Conservation (phyloP, 2,797 vertebrate species). For the Dryobates pubescens region DNA sequence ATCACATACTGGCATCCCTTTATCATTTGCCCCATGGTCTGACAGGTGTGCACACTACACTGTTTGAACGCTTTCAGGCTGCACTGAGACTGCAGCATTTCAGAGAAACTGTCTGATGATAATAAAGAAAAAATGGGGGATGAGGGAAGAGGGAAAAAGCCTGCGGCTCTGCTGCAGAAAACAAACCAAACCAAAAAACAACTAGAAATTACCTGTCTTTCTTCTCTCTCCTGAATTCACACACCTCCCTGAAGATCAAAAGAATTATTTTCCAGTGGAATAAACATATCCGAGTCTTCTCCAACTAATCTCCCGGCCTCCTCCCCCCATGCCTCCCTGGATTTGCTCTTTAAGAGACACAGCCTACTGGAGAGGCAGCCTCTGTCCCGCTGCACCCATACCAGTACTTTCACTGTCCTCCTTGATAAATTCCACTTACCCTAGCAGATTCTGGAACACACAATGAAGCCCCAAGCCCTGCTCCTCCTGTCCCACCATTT, state of each 20-base stretch:
- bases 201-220: conserved; percentile 54
- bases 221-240: conserved; percentile 47
- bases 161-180: background rate
- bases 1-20: conserved; percentile 4
- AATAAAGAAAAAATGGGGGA: background rate
- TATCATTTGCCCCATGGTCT: conserved; percentile 24
- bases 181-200: background rate
- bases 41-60: conserved; percentile 19
- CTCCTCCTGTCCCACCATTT: background rate
- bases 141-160: background rate
- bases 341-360: background rate
- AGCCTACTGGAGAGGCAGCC: background rate
- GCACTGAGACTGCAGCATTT: conserved; percentile 23
- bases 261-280: conserved; percentile 48
- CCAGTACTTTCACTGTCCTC: background rate
- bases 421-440: background rate
- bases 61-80: conserved; percentile 40
- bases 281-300: conserved; percentile 17
- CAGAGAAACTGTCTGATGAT: conserved; percentile 32
- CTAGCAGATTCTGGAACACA: background rate
- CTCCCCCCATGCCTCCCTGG: rapidly evolving
- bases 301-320: background rate
- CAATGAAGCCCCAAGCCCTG: background rate
- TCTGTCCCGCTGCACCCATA: background rate
- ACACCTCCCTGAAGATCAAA: conserved; percentile 67